Evolutionary conservation across 2,113 vertebrate genomes (phyloP).

Genomic region (Heterotis niloticus): DNA sequence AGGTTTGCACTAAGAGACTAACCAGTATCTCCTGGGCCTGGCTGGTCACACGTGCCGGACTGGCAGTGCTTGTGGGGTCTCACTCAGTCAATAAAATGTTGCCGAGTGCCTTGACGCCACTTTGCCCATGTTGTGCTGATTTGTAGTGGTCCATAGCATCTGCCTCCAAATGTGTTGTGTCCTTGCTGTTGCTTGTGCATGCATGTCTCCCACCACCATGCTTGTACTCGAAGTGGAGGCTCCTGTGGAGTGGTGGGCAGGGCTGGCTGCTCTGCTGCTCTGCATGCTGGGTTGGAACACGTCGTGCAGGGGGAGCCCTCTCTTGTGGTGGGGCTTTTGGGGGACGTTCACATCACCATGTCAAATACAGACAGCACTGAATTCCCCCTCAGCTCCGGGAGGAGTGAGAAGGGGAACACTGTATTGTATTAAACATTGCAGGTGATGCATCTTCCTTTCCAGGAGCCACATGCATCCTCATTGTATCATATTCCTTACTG

Average conservation of each 20-base stretch:
- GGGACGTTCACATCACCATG: slow-evolving; percentile 21
- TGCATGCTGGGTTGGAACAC: slow-evolving; percentile 39
- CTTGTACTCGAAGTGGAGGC: not conserved
- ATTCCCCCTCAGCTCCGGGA: no score
- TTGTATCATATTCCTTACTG: no score
- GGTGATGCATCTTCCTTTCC: no score
- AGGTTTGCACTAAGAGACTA: slow-evolving; percentile 11
- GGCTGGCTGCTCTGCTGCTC: not conserved
- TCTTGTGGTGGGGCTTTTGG: slow-evolving; percentile 25
- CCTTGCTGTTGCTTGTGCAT: slow-evolving; percentile 45
- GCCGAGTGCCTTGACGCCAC: slow-evolving; percentile 24
- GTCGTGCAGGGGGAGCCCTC: slow-evolving; percentile 22
- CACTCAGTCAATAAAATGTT: slow-evolving; percentile 32
- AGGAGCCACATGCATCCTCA: no score
- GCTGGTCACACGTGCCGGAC: not conserved
- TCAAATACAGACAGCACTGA: slow-evolving; percentile 9
- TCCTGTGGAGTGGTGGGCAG: not conserved
- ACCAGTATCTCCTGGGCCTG: not conserved
- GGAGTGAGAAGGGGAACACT: not conserved
- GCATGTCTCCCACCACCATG: slow-evolving; percentile 22
- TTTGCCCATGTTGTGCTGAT: slow-evolving; percentile 29
- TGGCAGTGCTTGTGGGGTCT: slow-evolving; percentile 37
- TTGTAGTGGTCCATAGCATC: slow-evolving; percentile 22
- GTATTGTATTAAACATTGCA: not conserved
- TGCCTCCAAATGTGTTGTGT: slow-evolving; percentile 31